These are phyloP conservation scores for Rhamnusium bicolor DNA, from an alignment of 2,888 invertebrate genomes.

Conservation along the genomic window DNA sequence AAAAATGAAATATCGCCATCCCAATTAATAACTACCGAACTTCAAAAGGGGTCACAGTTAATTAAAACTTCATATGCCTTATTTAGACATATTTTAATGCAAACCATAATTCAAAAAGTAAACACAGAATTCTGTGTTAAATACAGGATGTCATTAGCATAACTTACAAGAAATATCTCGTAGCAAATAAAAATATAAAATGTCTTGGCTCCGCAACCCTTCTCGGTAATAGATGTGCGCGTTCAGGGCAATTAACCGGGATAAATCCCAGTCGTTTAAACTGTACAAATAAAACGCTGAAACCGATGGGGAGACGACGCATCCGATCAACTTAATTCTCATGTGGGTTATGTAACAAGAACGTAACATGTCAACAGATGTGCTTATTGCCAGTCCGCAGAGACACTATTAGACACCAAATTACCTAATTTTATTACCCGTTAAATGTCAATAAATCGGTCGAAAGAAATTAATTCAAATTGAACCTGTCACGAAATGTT, in stretches of 20 bases:
- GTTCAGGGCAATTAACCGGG: slow-evolving; percentile 54
- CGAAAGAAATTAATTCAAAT: slow-evolving; percentile 32
- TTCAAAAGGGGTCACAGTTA: slow-evolving; percentile 47
- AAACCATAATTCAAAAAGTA: slow-evolving; percentile 49
- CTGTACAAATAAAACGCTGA: slow-evolving; percentile 43
- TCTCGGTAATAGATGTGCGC: slow-evolving; percentile 51
- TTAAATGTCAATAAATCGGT: slow-evolving; percentile 51
- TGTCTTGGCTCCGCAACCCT: slow-evolving; percentile 52
- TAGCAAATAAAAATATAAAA: slow-evolving; percentile 41
- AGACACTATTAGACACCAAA: slow-evolving; percentile 54
- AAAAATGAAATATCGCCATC: neutral
- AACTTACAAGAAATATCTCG: slow-evolving; percentile 59
- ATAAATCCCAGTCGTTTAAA: slow-evolving; percentile 46
- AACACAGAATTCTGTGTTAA: slow-evolving; percentile 52
- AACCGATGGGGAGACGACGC: slow-evolving; percentile 40
- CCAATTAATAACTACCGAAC: slow-evolving; percentile 32
- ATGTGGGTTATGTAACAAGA: slow-evolving; percentile 41
- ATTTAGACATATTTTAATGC: slow-evolving; percentile 46
- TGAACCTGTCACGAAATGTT: slow-evolving; percentile 5
- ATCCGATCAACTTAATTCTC: slow-evolving; percentile 7
- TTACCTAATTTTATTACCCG: slow-evolving; percentile 57
- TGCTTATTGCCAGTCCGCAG: slow-evolving; percentile 46
- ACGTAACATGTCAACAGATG: slow-evolving; percentile 51
- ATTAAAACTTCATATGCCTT: slow-evolving; percentile 51
- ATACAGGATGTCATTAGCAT: slow-evolving; percentile 64